phyloP scores from a whole-genome alignment of 2,888 invertebrate genomes.

The Pediacus dermestoides region DNA sequence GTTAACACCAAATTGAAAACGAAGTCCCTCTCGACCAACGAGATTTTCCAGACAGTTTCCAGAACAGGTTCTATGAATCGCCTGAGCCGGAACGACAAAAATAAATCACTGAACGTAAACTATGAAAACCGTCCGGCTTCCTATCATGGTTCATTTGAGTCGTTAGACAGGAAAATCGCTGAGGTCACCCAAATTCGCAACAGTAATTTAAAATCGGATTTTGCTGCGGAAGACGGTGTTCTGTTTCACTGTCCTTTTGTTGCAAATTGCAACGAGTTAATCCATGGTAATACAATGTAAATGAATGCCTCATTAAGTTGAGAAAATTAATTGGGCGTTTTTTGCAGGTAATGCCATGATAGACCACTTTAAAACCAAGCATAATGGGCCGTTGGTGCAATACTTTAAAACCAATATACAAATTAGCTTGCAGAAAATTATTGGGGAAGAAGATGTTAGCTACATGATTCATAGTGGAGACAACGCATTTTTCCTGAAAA shows the following conservation, averaged over 20 bases:
- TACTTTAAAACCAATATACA: constrained; percentile 41
- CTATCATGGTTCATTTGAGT: constrained; percentile 43
- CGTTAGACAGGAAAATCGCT: constrained; percentile 27
- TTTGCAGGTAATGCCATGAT: constrained; percentile 36
- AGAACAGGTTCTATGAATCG: constrained; percentile 35
- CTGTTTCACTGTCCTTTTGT: constrained; percentile 41
- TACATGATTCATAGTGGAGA: constrained; percentile 34
- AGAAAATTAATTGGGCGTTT: constrained; percentile 7
- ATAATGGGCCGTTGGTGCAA: constrained; percentile 44
- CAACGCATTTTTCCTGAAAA: constrained; percentile 41
- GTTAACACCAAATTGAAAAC: constrained; percentile 36
- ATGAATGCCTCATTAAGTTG: neutral
- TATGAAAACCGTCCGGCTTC: constrained; percentile 33
- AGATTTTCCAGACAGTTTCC: constrained; percentile 47
- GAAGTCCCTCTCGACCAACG: constrained; percentile 51
- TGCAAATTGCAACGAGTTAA: constrained; percentile 30
- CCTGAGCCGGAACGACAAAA: constrained; percentile 28
- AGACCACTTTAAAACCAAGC: constrained; percentile 41
- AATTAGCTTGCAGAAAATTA: constrained; percentile 32
- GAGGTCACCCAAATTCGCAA: constrained; percentile 13
- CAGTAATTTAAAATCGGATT: constrained; percentile 13
- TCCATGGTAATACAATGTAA: constrained; percentile 31
- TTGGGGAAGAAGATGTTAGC: constrained; percentile 31
- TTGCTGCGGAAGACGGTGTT: constrained; percentile 18
- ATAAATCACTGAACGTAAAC: constrained; percentile 12